Base-by-base conservation (phyloP, 2,888 invertebrate genomes). In the Phyto melanocephala region DNA sequence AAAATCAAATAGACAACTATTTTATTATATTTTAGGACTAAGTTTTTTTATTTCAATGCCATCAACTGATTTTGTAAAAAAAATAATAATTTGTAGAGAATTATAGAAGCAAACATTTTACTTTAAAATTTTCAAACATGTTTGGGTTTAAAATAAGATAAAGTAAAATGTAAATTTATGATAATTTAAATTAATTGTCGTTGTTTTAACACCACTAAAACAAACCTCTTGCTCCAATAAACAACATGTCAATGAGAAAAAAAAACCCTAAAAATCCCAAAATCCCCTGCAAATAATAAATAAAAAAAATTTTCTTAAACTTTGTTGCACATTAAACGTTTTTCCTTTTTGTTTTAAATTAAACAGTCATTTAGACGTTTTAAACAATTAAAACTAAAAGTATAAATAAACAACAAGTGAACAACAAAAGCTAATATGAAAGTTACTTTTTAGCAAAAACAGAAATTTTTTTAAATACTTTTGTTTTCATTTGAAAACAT, bases 381-480 rank as follows among this genome's bases (percentile, higher is more conserved):
- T 24, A 13, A 65, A 22, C 24, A 35, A 56, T 35, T 20, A 28
- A 20, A 56, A 11, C 40, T 6, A 11, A 58, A 47, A 33, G 7
- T 28, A 7, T 17, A 15, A 74, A 45, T 13, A 63, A 56, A 6
- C 11, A 37, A 17, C 15, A 24, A 22, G 4, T 28, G 28, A 28
- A 28, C 28, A 52, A 22, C 17, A 42, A 42, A 28, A 71, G 37
- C 24, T 40, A 52, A 54, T 74, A 35, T 40, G 11, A 28, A 40
- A 17, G 15, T 22, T 11, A 58, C 7, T 50, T 60, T 72, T 6
- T 15, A 33, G 6, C 17, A 11, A 42, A 37, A 54, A 68, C 52
- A 60, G 60, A 13, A 10, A 24, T n/a, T 35, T 42, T 77, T 70
- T 28, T 70, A 13, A 56, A 45, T 71, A 50, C 33, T 56, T 58